Evolutionary conservation across 2,113 vertebrate species (phyloP), one percentile per base, ranked within the genome.

Genomic region (Amblyornis subalaris): DNA sequence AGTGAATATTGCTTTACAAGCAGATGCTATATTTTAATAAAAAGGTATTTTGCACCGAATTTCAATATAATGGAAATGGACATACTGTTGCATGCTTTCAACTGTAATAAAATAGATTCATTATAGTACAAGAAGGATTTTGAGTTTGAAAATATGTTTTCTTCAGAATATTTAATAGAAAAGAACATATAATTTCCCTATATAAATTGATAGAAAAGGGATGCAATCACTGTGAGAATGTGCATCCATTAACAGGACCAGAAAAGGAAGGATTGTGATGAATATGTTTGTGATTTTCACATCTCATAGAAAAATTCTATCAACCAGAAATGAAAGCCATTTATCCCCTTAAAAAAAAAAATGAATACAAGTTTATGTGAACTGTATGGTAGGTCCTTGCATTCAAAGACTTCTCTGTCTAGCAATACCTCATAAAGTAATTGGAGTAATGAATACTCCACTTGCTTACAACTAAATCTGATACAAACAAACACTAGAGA

Each of bases 31-130:
- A 86, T 91, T 93, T 89, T 91, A 78, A 95, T 85, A 88, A 94
- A 89, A 83, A 91, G 29, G 8, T 80, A 65, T 89, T 96, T 93
- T 91, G n/a, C 51, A 78, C 19, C 38, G 78, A 81, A 93, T 96
- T 96, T 81, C 77, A 31, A 21, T 77, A 25, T 92, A 95, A 86
- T 71, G 88, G 78, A 87, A 96, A 96, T 91, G 54, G 57, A 74
- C 86, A 86, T 54, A 89, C 84, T 96, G 61, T 65, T 67, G 14
- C 60, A 81, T 38, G 40, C 12, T 17, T 90, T 94, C 95, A 95
- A 62, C 65, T 93, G 29, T 85, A 96, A 61, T 88, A 94, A 96
- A 97, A 96, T 94, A 70, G 87, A 96, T 95, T 91, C 36, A 96
- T 97, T 96, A 79, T 18, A 85, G 53, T 70, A 70, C 0, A 1